Evolutionary conservation across 2,113 vertebrate species (phyloP).

Genomic region (Parus major): DNA sequence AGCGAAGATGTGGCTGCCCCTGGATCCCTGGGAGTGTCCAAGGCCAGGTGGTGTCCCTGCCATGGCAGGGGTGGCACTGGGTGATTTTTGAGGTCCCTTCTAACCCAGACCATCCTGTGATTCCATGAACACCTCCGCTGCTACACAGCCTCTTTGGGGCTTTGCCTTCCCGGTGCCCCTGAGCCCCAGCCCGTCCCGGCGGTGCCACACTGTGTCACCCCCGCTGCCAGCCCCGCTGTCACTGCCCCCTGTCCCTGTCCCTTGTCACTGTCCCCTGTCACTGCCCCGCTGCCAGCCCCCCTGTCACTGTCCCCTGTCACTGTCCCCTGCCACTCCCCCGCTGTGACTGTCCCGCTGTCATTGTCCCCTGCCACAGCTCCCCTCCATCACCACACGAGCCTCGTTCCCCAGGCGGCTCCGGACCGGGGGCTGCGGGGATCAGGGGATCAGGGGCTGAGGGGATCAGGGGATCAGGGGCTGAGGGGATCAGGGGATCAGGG

Average conservation of each 20-base stretch:
- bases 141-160: neutral
- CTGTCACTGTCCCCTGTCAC: too few relatives aligned
- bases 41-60: neutral
- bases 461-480: too few relatives aligned
- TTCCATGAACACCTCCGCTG: neutral
- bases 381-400: neutral
- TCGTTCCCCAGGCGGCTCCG: neutral
- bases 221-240: too few relatives aligned
- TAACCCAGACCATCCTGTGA: neutral
- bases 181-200: neutral
- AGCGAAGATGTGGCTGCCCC: neutral
- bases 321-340: neutral
- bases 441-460: too few relatives aligned
- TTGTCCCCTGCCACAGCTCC: neutral
- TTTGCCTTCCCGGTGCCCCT: neutral
- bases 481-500: too few relatives aligned
- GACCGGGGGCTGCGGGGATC: too few relatives aligned
- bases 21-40: neutral
- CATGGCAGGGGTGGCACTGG: neutral
- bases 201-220: neutral
- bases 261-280: neutral
- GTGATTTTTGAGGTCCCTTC: accelerated
- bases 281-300: too few relatives aligned
- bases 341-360: too few relatives aligned
- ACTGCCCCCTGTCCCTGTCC: neutral